Conservation (phyloP, 2,113 vertebrate species). For the Callorhinus ursinus region DNA sequence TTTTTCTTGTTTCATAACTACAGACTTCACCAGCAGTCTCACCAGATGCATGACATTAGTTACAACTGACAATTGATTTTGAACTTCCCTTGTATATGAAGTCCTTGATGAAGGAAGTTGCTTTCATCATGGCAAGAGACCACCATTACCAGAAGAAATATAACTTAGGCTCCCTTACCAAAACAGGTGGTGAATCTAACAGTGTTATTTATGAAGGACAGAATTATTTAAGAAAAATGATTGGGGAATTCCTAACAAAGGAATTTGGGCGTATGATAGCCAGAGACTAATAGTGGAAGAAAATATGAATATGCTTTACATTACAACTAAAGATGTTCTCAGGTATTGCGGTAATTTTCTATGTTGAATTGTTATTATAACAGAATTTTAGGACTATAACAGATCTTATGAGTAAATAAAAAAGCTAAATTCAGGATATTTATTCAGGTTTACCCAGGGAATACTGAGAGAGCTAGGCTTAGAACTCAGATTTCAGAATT, state of each 20-base stretch:
- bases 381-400: background rate
- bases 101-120: background rate
- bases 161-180: background rate
- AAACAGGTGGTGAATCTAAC: background rate
- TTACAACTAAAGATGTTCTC: slow-evolving; percentile 8
- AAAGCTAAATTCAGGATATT: slow-evolving; percentile 44
- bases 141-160: slow-evolving; percentile 20
- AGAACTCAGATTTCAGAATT: slow-evolving; percentile 20
- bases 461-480: background rate
- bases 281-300: background rate
- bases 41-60: background rate
- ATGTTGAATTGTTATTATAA: background rate
- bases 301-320: background rate
- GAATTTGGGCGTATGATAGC: background rate
- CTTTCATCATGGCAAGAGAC: background rate
- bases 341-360: background rate
- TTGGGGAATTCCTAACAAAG: background rate
- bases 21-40: background rate
- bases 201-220: background rate
- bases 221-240: slow-evolving; percentile 40
- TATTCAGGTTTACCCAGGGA: background rate
- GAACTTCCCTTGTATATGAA: background rate
- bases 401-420: background rate
- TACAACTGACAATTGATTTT: slow-evolving; percentile 35
- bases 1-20: background rate